Evolutionary conservation across 1,140 invertebrate species (phyloP).

Genomic region (Brachionus asplanchnoidis): DNA sequence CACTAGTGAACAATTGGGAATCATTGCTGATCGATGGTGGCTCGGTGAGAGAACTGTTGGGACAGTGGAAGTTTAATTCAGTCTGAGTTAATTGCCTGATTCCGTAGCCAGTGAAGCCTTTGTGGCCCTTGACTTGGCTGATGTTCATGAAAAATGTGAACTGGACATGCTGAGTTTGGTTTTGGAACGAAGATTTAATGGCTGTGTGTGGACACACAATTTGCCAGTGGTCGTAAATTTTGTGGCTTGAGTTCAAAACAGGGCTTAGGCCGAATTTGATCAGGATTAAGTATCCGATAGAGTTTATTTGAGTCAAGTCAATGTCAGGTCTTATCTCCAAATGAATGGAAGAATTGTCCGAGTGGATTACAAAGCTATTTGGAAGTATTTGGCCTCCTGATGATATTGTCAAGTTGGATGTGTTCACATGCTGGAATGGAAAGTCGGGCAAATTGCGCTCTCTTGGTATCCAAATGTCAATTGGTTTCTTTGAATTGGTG

Average conservation of each 20-base stretch:
- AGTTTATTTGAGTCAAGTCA: background rate
- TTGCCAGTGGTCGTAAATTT: constrained; percentile 10
- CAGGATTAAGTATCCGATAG: background rate
- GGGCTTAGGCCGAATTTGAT: background rate
- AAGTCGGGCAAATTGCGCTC: background rate
- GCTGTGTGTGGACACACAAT: background rate
- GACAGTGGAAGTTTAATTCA: background rate
- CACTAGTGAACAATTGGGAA: background rate
- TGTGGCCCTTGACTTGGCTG: background rate
- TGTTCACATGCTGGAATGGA: background rate
- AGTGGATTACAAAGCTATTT: background rate
- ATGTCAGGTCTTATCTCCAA: background rate
- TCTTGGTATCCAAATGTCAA: constrained; percentile 22
- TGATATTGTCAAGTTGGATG: background rate
- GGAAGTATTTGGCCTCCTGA: background rate
- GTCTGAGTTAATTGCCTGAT: background rate
- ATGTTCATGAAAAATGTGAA: constrained; percentile 17
- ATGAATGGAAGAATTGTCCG: constrained; percentile 12
- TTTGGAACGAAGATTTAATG: background rate
- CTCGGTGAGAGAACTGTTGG: background rate
- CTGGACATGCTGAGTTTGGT: background rate
- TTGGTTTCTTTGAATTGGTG: background rate
- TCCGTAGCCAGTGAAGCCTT: background rate
- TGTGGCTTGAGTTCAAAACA: background rate
- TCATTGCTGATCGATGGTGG: background rate